Evolutionary conservation across 2,113 vertebrate species (phyloP), one percentile per base, ranked within the genome.

Genomic region (Jacana jacana): DNA sequence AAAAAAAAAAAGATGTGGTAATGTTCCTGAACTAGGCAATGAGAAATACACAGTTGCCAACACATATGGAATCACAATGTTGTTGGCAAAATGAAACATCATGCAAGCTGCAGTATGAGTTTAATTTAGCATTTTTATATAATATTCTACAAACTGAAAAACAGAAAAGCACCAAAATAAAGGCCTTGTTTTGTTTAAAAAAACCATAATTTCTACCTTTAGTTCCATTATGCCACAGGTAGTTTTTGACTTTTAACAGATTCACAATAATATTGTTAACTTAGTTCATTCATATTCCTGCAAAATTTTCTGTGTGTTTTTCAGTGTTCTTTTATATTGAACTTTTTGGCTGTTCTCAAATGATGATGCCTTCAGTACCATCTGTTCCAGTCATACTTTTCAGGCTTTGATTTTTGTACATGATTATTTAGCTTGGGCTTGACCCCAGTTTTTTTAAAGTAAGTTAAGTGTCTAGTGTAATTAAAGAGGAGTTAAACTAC

Each of bases 351-450:
- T 95, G 28, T 86, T 96, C 76, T 93, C 39, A 86, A 54, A 64
- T 39, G 17, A 7, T 42, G 30, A 72, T 85, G 73, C 23, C 25
- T 81, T 77, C 40, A 86, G 13, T 92, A 11, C 81, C 91, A 91
- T 97, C 84, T 97, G 89, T 40, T 98, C 19, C 70, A 93, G 25
- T 82, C 75, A 75, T 70, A 78, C 39, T 60, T 92, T 96, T 95
- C 48, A 82, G 54, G 13, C 31, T 92, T 92, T 80, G 37, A 81
- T 82, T 96, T 96, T 89, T 40, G 7, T 80, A 64, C 39, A 7
- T 75, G 35, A 80, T 87, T 42, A 72, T 87, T 93, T 95, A 52
- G 25, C 93, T 97, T 95, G 87, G 71, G 58, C 28, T 79, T 83
- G 39, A 81, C 7, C 33, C 17, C 40, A 57, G 2, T 27, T 69